Conservation (phyloP, 2,797 vertebrate species). For the Eidolon dupreanum region DNA sequence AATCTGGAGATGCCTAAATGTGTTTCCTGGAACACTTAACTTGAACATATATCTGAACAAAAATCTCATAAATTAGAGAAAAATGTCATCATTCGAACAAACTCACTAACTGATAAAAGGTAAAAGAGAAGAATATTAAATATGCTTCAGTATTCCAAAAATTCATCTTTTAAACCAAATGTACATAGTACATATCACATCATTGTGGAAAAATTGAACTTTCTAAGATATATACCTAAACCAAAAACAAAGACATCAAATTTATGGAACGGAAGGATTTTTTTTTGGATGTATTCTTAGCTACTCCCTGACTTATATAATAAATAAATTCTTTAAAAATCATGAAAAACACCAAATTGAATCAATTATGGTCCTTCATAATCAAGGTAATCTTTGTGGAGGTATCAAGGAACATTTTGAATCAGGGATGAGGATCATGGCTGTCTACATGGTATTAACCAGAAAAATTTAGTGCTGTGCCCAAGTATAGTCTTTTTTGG, state of each 20-base stretch:
- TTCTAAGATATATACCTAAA: background rate
- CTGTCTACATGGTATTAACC: background rate
- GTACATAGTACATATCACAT: background rate
- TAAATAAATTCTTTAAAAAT: background rate
- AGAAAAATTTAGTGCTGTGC: background rate
- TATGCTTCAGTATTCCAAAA: conserved; percentile 28
- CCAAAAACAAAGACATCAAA: conserved; percentile 10
- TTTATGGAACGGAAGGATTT: background rate
- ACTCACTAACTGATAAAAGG: conserved; percentile 1
- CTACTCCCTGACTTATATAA: background rate
- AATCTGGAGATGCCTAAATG: conserved; percentile 12
- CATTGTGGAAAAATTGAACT: background rate
- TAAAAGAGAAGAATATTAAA: conserved; percentile 15
- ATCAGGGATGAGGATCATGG: background rate
- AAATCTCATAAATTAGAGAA: background rate
- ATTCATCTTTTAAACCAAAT: conserved; percentile 38
- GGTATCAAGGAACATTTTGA: background rate
- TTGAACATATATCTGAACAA: background rate
- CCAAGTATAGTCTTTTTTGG: background rate
- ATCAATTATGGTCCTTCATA: background rate
- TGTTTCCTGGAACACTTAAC: background rate
- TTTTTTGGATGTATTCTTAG: conserved; percentile 5
- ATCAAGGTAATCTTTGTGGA: background rate
- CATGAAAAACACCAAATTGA: background rate
- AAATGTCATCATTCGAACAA: conserved; percentile 44